Conservation (phyloP, 2,888 invertebrate genomes). For the Melangyna quadrimaculata region DNA sequence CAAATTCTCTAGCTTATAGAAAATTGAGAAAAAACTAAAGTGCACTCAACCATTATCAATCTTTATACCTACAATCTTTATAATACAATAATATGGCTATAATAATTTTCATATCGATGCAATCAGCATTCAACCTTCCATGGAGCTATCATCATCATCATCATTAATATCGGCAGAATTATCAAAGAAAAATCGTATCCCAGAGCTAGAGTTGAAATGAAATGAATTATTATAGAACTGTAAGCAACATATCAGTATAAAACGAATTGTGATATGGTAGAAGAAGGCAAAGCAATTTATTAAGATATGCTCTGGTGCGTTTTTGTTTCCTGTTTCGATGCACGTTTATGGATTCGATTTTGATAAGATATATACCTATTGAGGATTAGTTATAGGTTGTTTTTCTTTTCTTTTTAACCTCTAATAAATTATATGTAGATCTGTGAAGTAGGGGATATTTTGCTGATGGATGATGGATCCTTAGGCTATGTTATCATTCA, state of each 20-base stretch:
- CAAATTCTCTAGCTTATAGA: neutral
- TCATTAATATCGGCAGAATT: neutral
- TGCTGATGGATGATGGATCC: neutral
- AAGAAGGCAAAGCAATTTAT: conserved; percentile 15
- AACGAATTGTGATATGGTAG: conserved; percentile 35
- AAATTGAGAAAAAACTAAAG: conserved; percentile 3
- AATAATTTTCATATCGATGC: neutral
- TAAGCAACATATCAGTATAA: neutral
- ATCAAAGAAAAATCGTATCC: neutral
- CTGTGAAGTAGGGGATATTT: neutral
- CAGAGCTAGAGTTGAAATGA: neutral
- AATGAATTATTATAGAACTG: conserved; percentile 18
- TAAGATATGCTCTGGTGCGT: conserved; percentile 44
- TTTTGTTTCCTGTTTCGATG: conserved; percentile 37
- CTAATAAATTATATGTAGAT: neutral
- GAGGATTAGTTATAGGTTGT: neutral
- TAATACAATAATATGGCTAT: neutral
- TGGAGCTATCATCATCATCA: too few species aligned
- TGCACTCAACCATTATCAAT: neutral
- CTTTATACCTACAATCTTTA: neutral
- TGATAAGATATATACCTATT: neutral
- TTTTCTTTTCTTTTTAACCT: neutral
- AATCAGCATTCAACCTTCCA: neutral
- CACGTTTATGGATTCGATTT: neutral
- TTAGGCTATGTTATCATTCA: neutral